Evolutionary conservation across 2,888 invertebrate genomes (phyloP), one percentile per base, ranked within the genome.

Genomic region (Eupeodes latifasciatus): DNA sequence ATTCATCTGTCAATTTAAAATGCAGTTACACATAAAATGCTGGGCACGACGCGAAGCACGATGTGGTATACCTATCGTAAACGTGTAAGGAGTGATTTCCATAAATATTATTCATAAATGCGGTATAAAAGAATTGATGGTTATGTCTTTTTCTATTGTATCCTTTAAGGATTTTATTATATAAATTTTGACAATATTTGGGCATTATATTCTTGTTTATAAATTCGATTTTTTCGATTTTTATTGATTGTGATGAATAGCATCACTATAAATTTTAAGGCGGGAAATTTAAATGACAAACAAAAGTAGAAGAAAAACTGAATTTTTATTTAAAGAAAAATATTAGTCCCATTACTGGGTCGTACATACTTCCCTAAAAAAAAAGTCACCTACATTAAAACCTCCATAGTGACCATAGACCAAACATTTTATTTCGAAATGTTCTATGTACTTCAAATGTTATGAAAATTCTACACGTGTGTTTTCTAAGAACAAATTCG

Each of bases 1-100:
- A 88, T 88, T 88, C 75, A 88, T 85, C 85, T 88, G 85, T 88
- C 88, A 85, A 71, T 85, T 88, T 85, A 81, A 81, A 77, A 75
- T 55, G 84, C 88, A 77, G 77, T 74, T 77, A 71, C 62, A 66
- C 44, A 14, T 61, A 74, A 53, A 75, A 44, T n/a, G 57, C 34
- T 36, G 64, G 55, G 62, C 57, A 69, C 40, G 55, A n/a, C 44
- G 14, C 27, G 12, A 59, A 59, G 57, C 27, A 34, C 12, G 34
- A 2, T 27, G 27, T 59, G 3, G 11, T 5, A 5, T 40, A 5
- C 2, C 9, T 36, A 36, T 40, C 9, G 40, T 40, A 16, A n/a
- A 40, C 44, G 7, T 6, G 10, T 5, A 49, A 69, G 85, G 85
- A 85, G 77, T 85, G 85, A 85, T 78, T 77, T 64, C 34, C 72